Conservation (phyloP, 2,888 invertebrate species). For the Teleogryllus oceanicus region DNA sequence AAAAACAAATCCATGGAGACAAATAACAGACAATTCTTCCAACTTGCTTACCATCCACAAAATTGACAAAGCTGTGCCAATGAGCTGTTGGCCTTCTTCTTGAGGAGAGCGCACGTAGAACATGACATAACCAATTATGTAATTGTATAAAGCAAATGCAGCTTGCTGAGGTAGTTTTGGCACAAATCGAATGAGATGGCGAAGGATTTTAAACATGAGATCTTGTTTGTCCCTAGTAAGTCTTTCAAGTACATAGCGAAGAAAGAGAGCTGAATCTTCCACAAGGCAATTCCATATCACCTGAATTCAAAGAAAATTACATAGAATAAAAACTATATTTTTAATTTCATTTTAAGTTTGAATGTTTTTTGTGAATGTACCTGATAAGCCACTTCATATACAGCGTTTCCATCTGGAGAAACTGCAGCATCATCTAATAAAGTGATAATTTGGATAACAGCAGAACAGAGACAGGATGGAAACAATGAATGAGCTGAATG, state of each 20-base stretch:
- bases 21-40: not conserved
- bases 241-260: constrained; percentile 92
- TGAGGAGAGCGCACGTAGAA: constrained; percentile 96
- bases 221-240: constrained; percentile 91
- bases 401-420: constrained; percentile 88
- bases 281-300: constrained; percentile 97
- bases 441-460: constrained; percentile 91
- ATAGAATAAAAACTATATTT: no score
- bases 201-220: constrained; percentile 86
- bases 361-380: constrained; percentile 47
- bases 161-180: constrained; percentile 94
- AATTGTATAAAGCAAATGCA: constrained; percentile 96
- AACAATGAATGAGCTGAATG: constrained; percentile 93
- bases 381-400: constrained; percentile 94
- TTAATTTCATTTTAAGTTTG: no score
- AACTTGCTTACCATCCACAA: constrained; percentile 80
- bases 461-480: constrained; percentile 93
- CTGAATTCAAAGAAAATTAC: constrained; percentile 47
- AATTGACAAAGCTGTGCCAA: constrained; percentile 90
- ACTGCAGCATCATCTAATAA: constrained; percentile 95
- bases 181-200: constrained; percentile 89
- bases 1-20: no score
- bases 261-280: constrained; percentile 93
- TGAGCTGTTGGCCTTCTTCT: constrained; percentile 90
- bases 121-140: constrained; percentile 99